phyloP scores from a whole-genome alignment of 1,140 invertebrate species.

The Drosophila carrolli region DNA sequence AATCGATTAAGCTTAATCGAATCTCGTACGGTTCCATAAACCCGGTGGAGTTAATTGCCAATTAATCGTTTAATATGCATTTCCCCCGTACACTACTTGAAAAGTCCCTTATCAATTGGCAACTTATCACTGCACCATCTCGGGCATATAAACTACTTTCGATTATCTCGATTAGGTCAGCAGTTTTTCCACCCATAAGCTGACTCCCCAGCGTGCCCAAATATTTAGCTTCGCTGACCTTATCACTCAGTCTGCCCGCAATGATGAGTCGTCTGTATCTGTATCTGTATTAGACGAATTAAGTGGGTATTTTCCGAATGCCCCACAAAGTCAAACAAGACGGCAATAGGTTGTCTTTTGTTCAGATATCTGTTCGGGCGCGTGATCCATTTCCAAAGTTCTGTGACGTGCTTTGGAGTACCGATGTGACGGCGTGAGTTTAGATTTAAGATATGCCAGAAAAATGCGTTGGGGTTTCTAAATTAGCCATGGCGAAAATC shows the following conservation, averaged over 20 bases:
- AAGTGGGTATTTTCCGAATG: constrained; percentile 46
- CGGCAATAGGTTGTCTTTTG: constrained; percentile 30
- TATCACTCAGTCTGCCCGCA: constrained; percentile 24
- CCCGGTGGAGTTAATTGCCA: constrained; percentile 43
- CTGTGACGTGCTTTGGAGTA: constrained; percentile 15
- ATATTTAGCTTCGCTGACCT: constrained; percentile 42
- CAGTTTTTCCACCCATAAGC: constrained; percentile 22
- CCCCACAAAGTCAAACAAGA: constrained; percentile 42
- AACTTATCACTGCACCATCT: constrained; percentile 49
- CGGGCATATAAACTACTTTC: constrained; percentile 18
- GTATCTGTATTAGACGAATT: constrained; percentile 33
- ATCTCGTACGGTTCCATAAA: constrained; percentile 30
- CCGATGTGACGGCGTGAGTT: constrained; percentile 46
- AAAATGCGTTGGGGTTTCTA: constrained; percentile 42
- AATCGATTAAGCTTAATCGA: constrained; percentile 52
- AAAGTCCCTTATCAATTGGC: constrained; percentile 17
- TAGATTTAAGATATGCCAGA: constrained; percentile 12
- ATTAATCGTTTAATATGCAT: constrained; percentile 70
- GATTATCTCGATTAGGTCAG: constrained; percentile 36
- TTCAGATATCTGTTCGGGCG: constrained; percentile 31
- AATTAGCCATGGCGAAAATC: constrained; percentile 40
- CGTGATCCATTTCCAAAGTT: constrained; percentile 37
- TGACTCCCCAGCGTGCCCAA: constrained; percentile 14
- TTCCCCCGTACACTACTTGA: background rate
- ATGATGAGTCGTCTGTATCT: constrained; percentile 29